phyloP scores from a whole-genome alignment of 2,113 vertebrate genomes.

The Melanerpes formicivorus region DNA sequence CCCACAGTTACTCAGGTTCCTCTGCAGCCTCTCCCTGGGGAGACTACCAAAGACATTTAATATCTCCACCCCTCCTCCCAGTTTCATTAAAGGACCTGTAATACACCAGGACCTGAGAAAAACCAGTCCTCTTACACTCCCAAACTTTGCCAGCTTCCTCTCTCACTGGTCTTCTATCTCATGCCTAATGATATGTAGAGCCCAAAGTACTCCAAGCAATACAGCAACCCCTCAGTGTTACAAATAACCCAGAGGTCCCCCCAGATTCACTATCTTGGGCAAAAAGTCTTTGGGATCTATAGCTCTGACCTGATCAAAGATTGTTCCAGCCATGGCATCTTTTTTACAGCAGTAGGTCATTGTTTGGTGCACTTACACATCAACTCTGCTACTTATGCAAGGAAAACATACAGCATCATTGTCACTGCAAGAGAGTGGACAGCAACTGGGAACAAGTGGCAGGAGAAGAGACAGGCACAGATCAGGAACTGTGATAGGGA shows the following conservation, averaged over 20 bases:
- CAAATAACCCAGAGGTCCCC: background rate
- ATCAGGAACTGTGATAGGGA: background rate
- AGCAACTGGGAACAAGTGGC: background rate
- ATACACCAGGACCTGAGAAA: background rate
- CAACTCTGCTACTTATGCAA: background rate
- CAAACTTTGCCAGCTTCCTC: background rate
- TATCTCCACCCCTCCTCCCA: background rate
- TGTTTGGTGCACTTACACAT: background rate
- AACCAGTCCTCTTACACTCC: background rate
- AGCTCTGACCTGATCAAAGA: background rate
- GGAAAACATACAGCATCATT: background rate
- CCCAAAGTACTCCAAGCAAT: background rate
- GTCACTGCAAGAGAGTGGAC: background rate
- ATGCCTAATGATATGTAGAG: background rate
- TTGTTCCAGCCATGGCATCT: background rate
- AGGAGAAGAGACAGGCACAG: background rate
- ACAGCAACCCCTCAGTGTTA: background rate
- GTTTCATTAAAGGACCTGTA: background rate
- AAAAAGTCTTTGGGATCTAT: background rate
- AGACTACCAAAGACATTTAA: background rate
- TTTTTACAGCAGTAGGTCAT: background rate
- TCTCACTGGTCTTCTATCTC: background rate
- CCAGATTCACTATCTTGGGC: background rate
- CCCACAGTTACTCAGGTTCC: background rate
- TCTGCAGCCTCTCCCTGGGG: background rate